Evolutionary conservation across 1,140 invertebrate species (phyloP).

Genomic region (Acromyrmex echinatior): DNA sequence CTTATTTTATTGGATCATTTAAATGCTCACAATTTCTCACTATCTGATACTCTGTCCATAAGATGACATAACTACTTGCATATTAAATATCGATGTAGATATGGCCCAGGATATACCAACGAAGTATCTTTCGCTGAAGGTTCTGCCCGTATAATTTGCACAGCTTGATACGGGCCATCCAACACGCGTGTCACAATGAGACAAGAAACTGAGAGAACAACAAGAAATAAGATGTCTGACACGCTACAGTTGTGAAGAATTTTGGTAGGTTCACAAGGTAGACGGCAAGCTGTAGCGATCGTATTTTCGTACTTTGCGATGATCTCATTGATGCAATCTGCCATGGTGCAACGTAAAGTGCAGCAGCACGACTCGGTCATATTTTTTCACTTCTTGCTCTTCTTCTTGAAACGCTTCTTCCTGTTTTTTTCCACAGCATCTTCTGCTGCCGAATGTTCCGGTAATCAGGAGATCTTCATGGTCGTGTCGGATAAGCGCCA

Average conservation of each 20-base stretch:
- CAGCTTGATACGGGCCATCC: constrained; percentile 59
- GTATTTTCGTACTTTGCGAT: constrained; percentile 70
- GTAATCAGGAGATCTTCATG: constrained; percentile 16
- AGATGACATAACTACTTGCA: neutral
- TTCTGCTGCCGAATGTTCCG: neutral
- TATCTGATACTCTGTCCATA: neutral
- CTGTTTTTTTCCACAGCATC: neutral
- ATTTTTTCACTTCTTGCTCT: constrained; percentile 40
- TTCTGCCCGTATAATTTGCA: constrained; percentile 61
- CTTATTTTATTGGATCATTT: neutral
- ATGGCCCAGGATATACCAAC: constrained; percentile 3
- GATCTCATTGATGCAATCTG: constrained; percentile 76
- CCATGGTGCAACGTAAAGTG: constrained; percentile 39
- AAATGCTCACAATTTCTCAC: neutral
- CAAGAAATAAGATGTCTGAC: constrained; percentile 55
- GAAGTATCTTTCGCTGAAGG: constrained; percentile 46
- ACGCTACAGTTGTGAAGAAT: constrained; percentile 54
- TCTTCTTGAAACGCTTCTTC: constrained; percentile 55
- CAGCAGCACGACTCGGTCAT: constrained; percentile 51
- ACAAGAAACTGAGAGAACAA: constrained; percentile 27
- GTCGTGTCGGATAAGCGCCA: constrained; percentile 37
- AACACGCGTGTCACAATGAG: constrained; percentile 61
- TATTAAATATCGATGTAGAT: constrained; percentile 52
- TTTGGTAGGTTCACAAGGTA: constrained; percentile 59
- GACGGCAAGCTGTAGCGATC: constrained; percentile 56